Conservation (phyloP, 2,113 vertebrate species). For the Leiothrix lutea region DNA sequence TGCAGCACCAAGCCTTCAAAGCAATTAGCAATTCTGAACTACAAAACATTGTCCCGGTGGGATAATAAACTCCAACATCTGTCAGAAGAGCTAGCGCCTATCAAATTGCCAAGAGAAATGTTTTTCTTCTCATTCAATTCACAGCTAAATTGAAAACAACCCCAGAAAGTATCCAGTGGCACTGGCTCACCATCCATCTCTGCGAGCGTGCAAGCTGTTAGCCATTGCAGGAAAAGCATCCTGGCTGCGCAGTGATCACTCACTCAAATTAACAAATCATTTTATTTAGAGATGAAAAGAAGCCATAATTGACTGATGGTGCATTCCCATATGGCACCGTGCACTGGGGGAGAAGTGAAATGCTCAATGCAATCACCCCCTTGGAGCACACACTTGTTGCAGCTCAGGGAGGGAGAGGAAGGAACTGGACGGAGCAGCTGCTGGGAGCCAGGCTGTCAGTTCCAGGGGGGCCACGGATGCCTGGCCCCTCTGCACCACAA, state of each 20-base stretch:
- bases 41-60: constrained; percentile 71
- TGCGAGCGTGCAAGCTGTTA: constrained; percentile 73
- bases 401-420: background rate
- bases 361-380: background rate
- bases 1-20: constrained; percentile 28
- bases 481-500: background rate
- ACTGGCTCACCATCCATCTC: constrained; percentile 62
- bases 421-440: background rate
- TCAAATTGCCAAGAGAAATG: constrained; percentile 79
- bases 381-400: background rate
- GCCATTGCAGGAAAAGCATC: constrained; percentile 51
- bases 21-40: constrained; percentile 77
- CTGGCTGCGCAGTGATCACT: constrained; percentile 65
- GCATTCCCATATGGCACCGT: constrained; percentile 31
- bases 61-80: constrained; percentile 81
- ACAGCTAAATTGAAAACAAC: constrained; percentile 78
- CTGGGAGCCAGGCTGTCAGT: background rate
- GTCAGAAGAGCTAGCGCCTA: constrained; percentile 75
- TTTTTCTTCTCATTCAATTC: constrained; percentile 79
- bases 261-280: constrained; percentile 82
- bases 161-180: constrained; percentile 74
- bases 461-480: background rate
- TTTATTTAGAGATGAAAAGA: constrained; percentile 73
- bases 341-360: background rate
- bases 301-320: constrained; percentile 69